phyloP scores from a whole-genome alignment of 2,797 vertebrate species.

The Urophycis tenuis region DNA sequence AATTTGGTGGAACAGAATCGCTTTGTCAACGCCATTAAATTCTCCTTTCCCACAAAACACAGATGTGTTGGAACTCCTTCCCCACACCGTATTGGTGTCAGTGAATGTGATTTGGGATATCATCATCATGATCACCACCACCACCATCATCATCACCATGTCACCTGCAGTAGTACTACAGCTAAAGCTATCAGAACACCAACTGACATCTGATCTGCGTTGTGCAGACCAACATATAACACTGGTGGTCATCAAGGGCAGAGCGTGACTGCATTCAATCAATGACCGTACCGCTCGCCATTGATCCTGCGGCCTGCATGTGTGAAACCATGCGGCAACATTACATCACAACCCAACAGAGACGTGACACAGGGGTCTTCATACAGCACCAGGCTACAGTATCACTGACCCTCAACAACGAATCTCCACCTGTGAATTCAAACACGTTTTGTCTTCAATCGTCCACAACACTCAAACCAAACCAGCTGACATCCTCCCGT shows the following conservation, averaged over 20 bases:
- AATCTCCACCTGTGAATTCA: too few species aligned
- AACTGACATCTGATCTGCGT: background rate
- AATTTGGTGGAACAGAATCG: background rate
- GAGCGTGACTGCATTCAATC: background rate
- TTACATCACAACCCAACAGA: background rate
- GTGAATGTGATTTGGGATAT: too few species aligned
- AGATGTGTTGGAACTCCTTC: too few species aligned
- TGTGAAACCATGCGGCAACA: background rate
- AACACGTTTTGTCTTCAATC: background rate
- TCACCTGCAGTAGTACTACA: too few species aligned
- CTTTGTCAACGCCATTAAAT: too few species aligned
- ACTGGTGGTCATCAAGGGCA: background rate
- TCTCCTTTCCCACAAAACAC: too few species aligned
- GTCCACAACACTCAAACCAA: background rate
- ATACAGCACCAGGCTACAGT: too few species aligned
- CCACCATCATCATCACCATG: too few species aligned
- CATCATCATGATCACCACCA: too few species aligned
- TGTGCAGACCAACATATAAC: background rate
- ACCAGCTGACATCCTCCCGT: background rate
- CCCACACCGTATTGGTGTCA: too few species aligned
- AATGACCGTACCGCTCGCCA: background rate
- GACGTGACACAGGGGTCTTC: too few species aligned
- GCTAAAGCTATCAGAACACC: background rate
- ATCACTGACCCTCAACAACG: too few species aligned
- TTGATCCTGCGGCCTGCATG: background rate